Percentiles rank a stretch among this genome's conserved stretches.
phyloP scores from a whole-genome alignment of 2,888 invertebrate genomes.

The Andrena minutula region DNA sequence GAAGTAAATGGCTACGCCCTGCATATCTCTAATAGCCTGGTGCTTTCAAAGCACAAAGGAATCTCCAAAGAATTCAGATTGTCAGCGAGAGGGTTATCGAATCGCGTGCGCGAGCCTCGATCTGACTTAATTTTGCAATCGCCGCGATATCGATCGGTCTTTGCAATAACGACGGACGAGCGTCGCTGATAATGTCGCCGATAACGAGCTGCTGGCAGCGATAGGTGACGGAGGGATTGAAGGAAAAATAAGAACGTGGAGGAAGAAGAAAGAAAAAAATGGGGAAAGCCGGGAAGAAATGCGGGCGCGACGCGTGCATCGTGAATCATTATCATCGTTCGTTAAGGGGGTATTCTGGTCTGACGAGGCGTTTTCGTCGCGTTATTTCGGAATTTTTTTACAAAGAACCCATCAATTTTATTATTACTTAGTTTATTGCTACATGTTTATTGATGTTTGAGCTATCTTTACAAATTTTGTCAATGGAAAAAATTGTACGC shows the following conservation, averaged over 20 bases:
- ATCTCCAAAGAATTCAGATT: background rate
- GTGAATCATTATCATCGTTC: constrained; percentile 55
- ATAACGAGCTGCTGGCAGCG: constrained; percentile 43
- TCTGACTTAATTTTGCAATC: constrained; percentile 54
- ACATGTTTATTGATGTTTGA: too few relatives aligned
- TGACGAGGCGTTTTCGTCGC: too few relatives aligned
- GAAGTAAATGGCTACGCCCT: too few relatives aligned
- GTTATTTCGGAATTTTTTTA: too few relatives aligned
- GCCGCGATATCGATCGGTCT: constrained; percentile 45
- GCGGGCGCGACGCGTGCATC: background rate
- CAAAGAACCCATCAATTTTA: too few relatives aligned
- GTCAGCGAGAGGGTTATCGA: constrained; percentile 36
- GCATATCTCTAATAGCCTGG: too few relatives aligned
- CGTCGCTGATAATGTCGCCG: constrained; percentile 49
- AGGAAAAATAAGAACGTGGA: background rate
- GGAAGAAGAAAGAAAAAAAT: background rate
- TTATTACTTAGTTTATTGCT: too few relatives aligned
- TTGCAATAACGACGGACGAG: constrained; percentile 39
- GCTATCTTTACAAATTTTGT: too few relatives aligned
- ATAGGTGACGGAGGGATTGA: constrained; percentile 14
- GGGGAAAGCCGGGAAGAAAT: background rate
- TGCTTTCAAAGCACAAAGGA: background rate
- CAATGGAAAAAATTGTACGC: too few relatives aligned
- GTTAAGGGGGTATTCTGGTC: too few relatives aligned
- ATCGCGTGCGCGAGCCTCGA: constrained; percentile 18